Conservation (phyloP, 2,113 vertebrate species). For the Sinocyclocheilus anshuiensis region DNA sequence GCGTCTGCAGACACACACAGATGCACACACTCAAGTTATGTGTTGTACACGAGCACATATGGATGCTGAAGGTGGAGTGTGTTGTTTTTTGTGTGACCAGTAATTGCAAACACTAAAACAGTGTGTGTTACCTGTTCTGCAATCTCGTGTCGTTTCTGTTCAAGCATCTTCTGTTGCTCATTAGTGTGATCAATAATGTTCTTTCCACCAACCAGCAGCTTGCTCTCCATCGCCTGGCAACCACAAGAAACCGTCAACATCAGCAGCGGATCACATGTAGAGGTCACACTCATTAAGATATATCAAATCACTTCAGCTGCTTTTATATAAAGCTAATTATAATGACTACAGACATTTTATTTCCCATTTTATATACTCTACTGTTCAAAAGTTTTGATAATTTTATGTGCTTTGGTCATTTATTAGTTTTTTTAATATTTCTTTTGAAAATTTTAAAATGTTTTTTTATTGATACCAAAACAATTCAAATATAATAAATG, state of each 20-base stretch:
- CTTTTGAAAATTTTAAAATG: too few species aligned
- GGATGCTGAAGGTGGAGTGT: background rate
- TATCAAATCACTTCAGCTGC: background rate
- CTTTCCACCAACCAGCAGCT: conserved; percentile 86
- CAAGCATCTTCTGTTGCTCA: conserved; percentile 89
- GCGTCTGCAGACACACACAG: conserved; percentile 77
- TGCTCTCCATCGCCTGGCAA: conserved; percentile 86
- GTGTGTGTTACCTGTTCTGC: conserved; percentile 56
- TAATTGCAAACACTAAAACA: conserved; percentile 22
- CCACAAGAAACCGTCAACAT: background rate
- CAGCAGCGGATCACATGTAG: conserved; percentile 13
- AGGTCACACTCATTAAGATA: background rate
- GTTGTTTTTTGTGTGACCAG: background rate
- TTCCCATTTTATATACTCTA: background rate
- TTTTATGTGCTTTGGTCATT: too few species aligned
- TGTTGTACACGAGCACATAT: background rate
- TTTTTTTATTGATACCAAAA: too few species aligned
- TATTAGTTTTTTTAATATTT: too few species aligned
- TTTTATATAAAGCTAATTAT: background rate
- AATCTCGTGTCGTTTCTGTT: conserved; percentile 86
- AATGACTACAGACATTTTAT: background rate
- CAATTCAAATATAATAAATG: too few species aligned
- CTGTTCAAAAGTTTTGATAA: background rate
- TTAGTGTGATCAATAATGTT: conserved; percentile 91
- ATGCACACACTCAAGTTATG: conserved; percentile 51